A percentile compares a stretch with the other conserved stretches of the same genome.
phyloP scores from a whole-genome alignment of 37 sponge, comb jelly and placozoan species.

The Diacarnus erythraeanus region DNA sequence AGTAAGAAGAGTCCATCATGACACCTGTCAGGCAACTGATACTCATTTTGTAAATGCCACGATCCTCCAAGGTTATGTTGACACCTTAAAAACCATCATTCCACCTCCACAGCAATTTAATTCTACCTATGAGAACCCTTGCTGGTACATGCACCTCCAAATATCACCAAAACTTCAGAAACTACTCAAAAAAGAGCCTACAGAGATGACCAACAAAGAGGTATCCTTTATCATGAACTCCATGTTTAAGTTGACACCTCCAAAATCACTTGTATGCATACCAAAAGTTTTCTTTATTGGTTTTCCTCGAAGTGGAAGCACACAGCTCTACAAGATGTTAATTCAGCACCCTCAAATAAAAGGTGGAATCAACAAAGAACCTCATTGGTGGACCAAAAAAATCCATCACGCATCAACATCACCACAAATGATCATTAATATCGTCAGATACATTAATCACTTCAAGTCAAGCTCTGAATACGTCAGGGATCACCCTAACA shows the following conservation, averaged over 20 bases:
- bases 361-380: conserved; percentile 50
- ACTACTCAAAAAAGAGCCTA: background rate
- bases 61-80: background rate
- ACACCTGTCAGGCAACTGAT: too few species aligned
- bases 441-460: conserved; percentile 27
- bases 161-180: conserved; percentile 1
- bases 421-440: conserved; percentile 18
- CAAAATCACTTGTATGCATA: conserved; percentile 38
- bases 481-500: background rate
- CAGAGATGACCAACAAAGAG: conserved; percentile 4
- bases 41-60: too few species aligned
- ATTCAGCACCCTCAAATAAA: conserved; percentile 27
- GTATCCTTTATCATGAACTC: conserved; percentile 3
- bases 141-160: conserved; percentile 37
- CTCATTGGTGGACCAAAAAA: conserved; percentile 51
- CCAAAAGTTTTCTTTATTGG: conserved; percentile 65
- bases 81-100: conserved; percentile 19
- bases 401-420: conserved; percentile 20
- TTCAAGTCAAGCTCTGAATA: conserved; percentile 10
- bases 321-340: conserved; percentile 54
- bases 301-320: conserved; percentile 67
- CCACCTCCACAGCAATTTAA: conserved; percentile 18
- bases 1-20: too few species aligned
- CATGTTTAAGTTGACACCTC: background rate
- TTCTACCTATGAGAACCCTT: conserved; percentile 17